These are phyloP conservation scores for Rhorus exstirpatorius DNA, from an alignment of 2,888 invertebrate species.

Conservation along the genomic window DNA sequence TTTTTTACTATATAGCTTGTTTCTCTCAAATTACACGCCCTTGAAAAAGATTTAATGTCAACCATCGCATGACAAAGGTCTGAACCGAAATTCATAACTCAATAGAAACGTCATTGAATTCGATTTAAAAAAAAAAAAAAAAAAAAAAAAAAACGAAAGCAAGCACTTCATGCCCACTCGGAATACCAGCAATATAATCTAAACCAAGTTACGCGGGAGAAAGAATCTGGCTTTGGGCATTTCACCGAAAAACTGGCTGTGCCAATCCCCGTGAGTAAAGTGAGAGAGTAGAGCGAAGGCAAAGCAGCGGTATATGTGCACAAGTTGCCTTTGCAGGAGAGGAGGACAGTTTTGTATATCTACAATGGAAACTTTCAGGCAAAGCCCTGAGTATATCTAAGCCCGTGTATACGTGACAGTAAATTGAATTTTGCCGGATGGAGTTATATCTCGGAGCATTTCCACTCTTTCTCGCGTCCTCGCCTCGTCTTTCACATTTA, in stretches of 20 bases:
- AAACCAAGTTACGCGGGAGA: conserved; percentile 27
- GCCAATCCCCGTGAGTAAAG: conserved; percentile 57
- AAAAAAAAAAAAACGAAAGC: neutral
- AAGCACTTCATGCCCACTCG: neutral
- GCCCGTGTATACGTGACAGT: conserved; percentile 71
- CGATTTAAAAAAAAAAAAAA: too few species aligned
- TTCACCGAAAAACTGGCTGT: conserved; percentile 59
- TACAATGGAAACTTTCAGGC: conserved; percentile 70
- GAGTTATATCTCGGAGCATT: conserved; percentile 67
- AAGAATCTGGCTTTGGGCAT: conserved; percentile 64
- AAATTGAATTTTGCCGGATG: conserved; percentile 74
- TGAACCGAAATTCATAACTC: too few species aligned
- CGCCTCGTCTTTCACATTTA: conserved; percentile 48
- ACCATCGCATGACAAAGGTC: too few species aligned
- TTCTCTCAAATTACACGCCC: too few species aligned
- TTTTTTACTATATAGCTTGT: too few species aligned
- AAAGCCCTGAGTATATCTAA: conserved; percentile 66
- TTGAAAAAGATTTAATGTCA: too few species aligned
- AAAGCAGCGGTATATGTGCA: conserved; percentile 48
- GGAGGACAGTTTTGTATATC: conserved; percentile 50
- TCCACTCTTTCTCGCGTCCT: conserved; percentile 58
- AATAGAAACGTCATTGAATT: too few species aligned
- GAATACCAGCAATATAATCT: neutral
- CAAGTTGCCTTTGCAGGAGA: conserved; percentile 19
- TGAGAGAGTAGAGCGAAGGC: conserved; percentile 45